Percentiles rank a stretch among this genome's conserved stretches.
These are phyloP conservation scores for Diadema setosum DNA, from an alignment of 35 echinoderm and acorn worm genomes.

Conservation along the genomic window DNA sequence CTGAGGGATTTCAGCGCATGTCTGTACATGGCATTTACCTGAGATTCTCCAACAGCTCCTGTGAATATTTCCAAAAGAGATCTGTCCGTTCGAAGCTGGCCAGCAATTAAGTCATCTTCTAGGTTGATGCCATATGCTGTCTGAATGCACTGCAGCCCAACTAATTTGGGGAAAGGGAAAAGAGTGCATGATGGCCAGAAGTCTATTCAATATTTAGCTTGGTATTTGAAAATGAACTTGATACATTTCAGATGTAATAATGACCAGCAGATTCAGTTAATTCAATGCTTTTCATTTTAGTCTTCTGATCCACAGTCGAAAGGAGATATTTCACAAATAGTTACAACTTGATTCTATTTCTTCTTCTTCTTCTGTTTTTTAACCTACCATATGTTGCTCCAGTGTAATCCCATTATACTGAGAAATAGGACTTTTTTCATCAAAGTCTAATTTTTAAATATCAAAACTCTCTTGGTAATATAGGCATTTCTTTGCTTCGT, in stretches of 20 bases:
- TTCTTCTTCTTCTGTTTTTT: no score
- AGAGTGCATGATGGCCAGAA: background rate
- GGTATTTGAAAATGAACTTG: background rate
- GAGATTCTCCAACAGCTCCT: background rate
- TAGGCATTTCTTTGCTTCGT: no score
- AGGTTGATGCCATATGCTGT: constrained; percentile 79
- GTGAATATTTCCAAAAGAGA: constrained; percentile 85
- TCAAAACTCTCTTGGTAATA: no score
- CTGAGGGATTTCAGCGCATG: no score
- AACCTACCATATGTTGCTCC: no score
- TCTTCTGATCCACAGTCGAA: background rate
- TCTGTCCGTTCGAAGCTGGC: constrained; percentile 60
- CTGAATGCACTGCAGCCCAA: constrained; percentile 93
- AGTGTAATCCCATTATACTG: no score
- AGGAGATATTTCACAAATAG: no score
- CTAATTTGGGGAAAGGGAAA: constrained; percentile 9
- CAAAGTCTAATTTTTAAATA: no score
- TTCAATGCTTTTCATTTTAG: background rate
- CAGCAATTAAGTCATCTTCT: background rate
- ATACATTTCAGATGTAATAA: background rate
- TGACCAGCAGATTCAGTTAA: background rate
- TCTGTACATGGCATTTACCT: no score
- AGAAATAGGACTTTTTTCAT: no score
- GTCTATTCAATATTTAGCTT: background rate
- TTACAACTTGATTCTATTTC: no score